Conservation (phyloP, 2,888 invertebrate species). For the Chydorus sphaericus region DNA sequence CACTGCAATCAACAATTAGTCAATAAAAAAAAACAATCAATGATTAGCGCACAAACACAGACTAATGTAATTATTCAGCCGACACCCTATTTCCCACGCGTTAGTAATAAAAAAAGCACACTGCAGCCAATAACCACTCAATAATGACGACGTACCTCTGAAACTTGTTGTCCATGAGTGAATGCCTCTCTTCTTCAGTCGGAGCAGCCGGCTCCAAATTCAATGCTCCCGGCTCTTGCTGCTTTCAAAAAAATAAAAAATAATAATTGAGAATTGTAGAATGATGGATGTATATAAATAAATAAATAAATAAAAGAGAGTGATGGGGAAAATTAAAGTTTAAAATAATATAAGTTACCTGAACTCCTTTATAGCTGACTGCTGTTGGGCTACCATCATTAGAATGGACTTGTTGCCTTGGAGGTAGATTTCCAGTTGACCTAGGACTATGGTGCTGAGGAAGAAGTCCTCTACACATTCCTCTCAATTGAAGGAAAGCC, state of each 20-base stretch:
- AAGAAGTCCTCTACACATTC: conserved; percentile 7
- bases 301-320: no score
- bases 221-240: conserved; percentile 4
- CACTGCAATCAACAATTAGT: conserved; percentile 35
- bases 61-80: no score
- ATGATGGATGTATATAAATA: no score
- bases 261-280: not conserved
- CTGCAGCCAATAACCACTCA: no score
- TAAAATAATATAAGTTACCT: not conserved
- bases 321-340: no score
- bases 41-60: no score
- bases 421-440: not conserved
- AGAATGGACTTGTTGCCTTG: not conserved
- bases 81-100: no score
- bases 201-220: conserved; percentile 10
- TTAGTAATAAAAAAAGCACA: no score
- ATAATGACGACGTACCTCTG: not conserved
- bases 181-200: conserved; percentile 12
- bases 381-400: not conserved
- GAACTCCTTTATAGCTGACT: conserved; percentile 10
- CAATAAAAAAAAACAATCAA: conserved; percentile 1
- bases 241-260: not conserved
- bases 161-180: conserved; percentile 11
- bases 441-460: not conserved
- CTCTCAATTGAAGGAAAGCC: conserved; percentile 9